phyloP scores from a whole-genome alignment of 2,888 invertebrate species.

The Chaetoderma sp. region DNA sequence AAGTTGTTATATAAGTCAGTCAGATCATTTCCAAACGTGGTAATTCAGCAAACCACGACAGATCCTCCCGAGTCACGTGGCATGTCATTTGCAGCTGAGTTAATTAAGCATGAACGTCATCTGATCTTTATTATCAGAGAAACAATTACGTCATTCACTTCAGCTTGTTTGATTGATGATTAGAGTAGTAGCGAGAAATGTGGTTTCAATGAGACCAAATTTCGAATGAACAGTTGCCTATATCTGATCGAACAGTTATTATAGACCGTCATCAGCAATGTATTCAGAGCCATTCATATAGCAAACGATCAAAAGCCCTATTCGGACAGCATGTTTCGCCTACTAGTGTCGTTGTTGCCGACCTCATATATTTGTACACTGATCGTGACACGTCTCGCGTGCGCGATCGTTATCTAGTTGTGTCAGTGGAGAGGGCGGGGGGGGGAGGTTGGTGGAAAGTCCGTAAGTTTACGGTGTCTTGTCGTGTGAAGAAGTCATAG shows the following conservation, averaged over 20 bases:
- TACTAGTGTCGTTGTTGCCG: constrained; percentile 23
- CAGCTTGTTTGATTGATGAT: constrained; percentile 11
- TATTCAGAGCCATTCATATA: constrained; percentile 31
- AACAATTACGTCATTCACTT: constrained; percentile 33
- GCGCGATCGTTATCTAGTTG: constrained; percentile 33
- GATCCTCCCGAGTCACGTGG: constrained; percentile 35
- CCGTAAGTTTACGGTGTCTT: constrained; percentile 33
- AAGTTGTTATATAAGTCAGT: constrained; percentile 36
- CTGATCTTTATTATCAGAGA: constrained; percentile 31
- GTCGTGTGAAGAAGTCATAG: constrained; percentile 31
- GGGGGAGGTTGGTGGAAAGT: constrained; percentile 35
- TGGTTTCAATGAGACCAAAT: constrained; percentile 41
- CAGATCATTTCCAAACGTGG: constrained; percentile 25
- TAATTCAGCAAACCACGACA: constrained; percentile 32
- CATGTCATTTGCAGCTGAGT: constrained; percentile 41
- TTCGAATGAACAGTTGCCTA: constrained; percentile 33
- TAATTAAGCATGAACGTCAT: constrained; percentile 38
- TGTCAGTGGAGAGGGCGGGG: constrained; percentile 18
- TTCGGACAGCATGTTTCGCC: background rate
- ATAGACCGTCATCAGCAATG: constrained; percentile 26
- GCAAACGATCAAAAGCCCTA: constrained; percentile 33
- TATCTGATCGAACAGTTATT: constrained; percentile 31
- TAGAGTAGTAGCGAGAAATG: constrained; percentile 29
- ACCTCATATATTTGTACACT: constrained; percentile 32
- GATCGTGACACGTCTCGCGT: constrained; percentile 27